Evolutionary conservation across 2,797 vertebrate genomes (phyloP).

Genomic region (Dipus sagitta): DNA sequence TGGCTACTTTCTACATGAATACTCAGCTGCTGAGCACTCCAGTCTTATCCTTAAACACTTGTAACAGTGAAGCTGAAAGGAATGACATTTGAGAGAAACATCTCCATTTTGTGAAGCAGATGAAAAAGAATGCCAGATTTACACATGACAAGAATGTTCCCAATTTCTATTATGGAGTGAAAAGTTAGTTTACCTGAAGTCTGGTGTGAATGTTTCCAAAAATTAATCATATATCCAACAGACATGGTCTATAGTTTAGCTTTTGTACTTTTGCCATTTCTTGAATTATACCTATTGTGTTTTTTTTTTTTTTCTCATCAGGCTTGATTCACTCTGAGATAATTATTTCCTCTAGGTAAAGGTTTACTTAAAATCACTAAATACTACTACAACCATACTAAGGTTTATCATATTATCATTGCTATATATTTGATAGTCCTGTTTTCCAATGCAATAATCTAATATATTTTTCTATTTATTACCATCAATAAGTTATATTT

Average conservation of each 20-base stretch:
- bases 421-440: background rate
- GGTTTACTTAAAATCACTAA: background rate
- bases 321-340: conserved; percentile 24
- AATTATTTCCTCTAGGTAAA: background rate
- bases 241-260: conserved; percentile 21
- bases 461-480: conserved; percentile 17
- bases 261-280: background rate
- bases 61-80: background rate
- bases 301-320: background rate
- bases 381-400: background rate
- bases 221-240: background rate
- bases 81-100: background rate
- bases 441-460: background rate
- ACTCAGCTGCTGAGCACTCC: conserved; percentile 2
- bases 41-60: background rate
- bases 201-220: conserved; percentile 8
- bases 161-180: background rate
- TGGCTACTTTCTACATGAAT: background rate
- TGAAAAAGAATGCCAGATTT: conserved; percentile 6
- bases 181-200: conserved; percentile 39
- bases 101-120: background rate
- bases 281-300: background rate
- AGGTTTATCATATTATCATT: background rate
- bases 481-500: conserved; percentile 20
- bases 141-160: background rate